Evolutionary conservation across 2,113 vertebrate species (phyloP).

Genomic region (Oriolus oriolus): DNA sequence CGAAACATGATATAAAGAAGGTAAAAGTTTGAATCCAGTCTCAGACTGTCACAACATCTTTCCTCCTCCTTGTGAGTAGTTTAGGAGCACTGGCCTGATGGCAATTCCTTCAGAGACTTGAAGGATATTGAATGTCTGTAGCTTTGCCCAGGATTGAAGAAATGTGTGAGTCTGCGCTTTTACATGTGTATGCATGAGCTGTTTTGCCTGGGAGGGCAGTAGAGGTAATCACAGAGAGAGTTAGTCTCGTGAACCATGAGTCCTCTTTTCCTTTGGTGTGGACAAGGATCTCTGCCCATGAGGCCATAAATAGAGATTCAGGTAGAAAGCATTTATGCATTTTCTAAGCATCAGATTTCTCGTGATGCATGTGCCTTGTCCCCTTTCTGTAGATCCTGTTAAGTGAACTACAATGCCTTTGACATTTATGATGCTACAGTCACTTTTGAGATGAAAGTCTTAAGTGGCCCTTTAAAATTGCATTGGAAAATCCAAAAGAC

Average conservation of each 20-base stretch:
- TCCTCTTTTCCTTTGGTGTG: background rate
- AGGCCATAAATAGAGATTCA: background rate
- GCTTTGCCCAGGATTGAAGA: background rate
- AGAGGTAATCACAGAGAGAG: background rate
- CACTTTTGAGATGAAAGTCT: background rate
- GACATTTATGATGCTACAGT: background rate
- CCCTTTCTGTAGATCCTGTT: background rate
- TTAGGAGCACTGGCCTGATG: background rate
- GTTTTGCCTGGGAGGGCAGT: background rate
- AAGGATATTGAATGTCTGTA: background rate
- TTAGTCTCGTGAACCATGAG: accelerated
- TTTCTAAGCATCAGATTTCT: background rate
- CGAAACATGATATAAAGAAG: background rate
- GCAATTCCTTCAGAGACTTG: background rate
- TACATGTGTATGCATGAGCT: accelerated
- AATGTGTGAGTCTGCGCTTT: background rate
- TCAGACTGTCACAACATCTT: background rate
- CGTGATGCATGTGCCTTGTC: background rate
- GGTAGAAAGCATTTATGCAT: background rate
- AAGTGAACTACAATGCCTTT: background rate
- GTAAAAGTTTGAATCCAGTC: background rate
- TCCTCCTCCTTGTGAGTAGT: background rate
- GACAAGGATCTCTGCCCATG: background rate
- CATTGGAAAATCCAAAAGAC: background rate
- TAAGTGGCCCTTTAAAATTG: background rate